Conservation (phyloP, 2,113 vertebrate genomes). For the Nothoprocta pentlandii region DNA sequence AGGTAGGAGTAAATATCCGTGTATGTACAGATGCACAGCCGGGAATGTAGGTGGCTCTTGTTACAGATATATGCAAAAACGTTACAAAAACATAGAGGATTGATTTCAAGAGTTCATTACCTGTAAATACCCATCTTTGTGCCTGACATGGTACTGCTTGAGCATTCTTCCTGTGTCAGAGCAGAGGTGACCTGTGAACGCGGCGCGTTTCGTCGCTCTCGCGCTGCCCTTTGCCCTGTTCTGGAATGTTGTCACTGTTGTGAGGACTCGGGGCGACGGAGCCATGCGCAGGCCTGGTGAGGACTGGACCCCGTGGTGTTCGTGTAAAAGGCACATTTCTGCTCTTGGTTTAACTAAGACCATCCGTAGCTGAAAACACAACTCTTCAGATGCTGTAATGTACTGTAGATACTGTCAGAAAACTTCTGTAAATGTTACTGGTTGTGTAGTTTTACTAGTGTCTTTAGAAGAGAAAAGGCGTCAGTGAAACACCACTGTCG, state of each 20-base stretch:
- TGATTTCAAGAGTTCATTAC: background rate
- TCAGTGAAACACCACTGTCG: rapidly evolving
- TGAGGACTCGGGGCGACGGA: background rate
- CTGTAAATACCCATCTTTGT: background rate
- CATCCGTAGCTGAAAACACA: background rate
- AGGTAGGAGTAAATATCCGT: background rate
- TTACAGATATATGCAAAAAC: too few species aligned
- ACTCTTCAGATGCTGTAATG: background rate
- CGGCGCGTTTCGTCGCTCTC: background rate
- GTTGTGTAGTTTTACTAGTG: background rate
- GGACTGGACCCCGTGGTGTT: rapidly evolving
- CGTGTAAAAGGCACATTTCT: rapidly evolving
- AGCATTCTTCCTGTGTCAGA: background rate
- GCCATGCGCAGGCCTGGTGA: background rate
- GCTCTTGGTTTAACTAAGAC: rapidly evolving
- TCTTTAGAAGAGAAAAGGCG: background rate
- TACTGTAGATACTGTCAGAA: background rate
- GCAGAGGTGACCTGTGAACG: constrained; percentile 37
- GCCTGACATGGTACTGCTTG: rapidly evolving
- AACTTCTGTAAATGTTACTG: background rate
- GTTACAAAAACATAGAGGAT: background rate
- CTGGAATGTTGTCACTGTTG: background rate
- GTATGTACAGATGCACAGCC: background rate
- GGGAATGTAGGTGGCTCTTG: background rate
- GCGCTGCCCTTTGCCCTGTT: constrained; percentile 42